Conservation (phyloP, 2,113 vertebrate species). For the Hypomesus transpacificus region DNA sequence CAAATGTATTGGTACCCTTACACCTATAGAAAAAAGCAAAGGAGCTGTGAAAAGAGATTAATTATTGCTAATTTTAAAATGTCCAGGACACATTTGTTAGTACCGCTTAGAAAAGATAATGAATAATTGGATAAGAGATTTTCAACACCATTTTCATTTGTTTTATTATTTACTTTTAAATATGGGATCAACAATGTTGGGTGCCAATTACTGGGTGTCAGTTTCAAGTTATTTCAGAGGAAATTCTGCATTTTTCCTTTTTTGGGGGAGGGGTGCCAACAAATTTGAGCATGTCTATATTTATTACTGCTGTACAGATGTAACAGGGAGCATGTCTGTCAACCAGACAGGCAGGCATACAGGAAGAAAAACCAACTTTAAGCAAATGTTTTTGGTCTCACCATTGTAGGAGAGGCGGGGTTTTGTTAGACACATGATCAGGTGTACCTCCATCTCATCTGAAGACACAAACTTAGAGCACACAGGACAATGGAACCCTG, state of each 20-base stretch:
- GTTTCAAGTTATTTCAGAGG: too few species aligned
- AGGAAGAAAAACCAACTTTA: too few species aligned
- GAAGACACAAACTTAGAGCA: conserved; percentile 94
- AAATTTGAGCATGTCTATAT: too few species aligned
- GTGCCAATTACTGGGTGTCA: too few species aligned
- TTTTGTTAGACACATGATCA: conserved; percentile 96
- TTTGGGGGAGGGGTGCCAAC: neutral
- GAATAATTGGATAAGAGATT: neutral
- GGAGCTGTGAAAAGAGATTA: too few species aligned
- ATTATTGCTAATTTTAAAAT: neutral
- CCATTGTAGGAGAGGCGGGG: conserved; percentile 95
- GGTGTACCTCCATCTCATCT: conserved; percentile 94
- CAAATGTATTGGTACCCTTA: neutral
- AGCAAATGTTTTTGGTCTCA: conserved; percentile 64
- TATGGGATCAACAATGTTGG: too few species aligned
- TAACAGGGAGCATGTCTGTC: too few species aligned
- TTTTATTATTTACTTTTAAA: too few species aligned
- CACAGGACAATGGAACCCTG: conserved; percentile 94
- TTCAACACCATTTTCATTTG: too few species aligned
- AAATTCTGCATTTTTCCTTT: too few species aligned
- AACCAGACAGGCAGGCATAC: too few species aligned
- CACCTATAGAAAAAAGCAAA: neutral
- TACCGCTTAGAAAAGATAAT: neutral
- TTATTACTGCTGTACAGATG: too few species aligned
- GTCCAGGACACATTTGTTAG: neutral